Conservation (phyloP, 1,140 invertebrate species). For the Chelonus insularis region DNA sequence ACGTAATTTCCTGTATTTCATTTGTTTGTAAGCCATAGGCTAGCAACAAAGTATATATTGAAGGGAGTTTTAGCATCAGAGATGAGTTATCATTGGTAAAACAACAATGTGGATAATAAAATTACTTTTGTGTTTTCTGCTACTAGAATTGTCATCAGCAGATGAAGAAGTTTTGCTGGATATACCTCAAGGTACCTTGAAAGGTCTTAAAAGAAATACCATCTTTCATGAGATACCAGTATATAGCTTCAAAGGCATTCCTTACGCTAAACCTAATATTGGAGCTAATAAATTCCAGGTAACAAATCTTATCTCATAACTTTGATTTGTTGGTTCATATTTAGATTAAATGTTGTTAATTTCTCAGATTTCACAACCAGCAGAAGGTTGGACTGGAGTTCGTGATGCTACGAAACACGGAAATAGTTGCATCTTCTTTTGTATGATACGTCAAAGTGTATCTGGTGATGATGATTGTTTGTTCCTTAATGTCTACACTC, state of each 20-base stretch:
- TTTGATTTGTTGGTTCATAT: background rate
- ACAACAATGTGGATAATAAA: constrained; percentile 39
- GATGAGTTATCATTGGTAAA: constrained; percentile 9
- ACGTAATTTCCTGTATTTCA: constrained; percentile 32
- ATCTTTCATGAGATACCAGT: constrained; percentile 39
- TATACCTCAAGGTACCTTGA: constrained; percentile 46
- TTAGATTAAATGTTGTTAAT: constrained; percentile 1
- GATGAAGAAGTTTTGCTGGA: constrained; percentile 43
- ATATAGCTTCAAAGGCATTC: constrained; percentile 66
- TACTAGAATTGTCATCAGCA: constrained; percentile 27
- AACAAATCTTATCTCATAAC: constrained; percentile 26
- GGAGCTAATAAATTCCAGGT: constrained; percentile 69
- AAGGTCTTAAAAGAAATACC: constrained; percentile 43
- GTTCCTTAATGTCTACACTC: constrained; percentile 71
- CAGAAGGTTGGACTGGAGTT: constrained; percentile 66
- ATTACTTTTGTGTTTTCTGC: constrained; percentile 32
- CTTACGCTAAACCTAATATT: constrained; percentile 68
- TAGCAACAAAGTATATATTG: constrained; percentile 32
- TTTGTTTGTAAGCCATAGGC: constrained; percentile 17
- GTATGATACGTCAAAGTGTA: constrained; percentile 42
- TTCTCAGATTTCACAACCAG: constrained; percentile 63
- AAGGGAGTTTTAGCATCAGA: background rate
- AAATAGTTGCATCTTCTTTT: constrained; percentile 53
- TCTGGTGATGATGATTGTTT: constrained; percentile 73
- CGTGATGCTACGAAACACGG: constrained; percentile 66